A percentile compares a stretch with the other conserved stretches of the same genome.
These are phyloP conservation scores for Pachliopta kotzebuea DNA, from an alignment of 2,888 invertebrate species.

Conservation along the genomic window DNA sequence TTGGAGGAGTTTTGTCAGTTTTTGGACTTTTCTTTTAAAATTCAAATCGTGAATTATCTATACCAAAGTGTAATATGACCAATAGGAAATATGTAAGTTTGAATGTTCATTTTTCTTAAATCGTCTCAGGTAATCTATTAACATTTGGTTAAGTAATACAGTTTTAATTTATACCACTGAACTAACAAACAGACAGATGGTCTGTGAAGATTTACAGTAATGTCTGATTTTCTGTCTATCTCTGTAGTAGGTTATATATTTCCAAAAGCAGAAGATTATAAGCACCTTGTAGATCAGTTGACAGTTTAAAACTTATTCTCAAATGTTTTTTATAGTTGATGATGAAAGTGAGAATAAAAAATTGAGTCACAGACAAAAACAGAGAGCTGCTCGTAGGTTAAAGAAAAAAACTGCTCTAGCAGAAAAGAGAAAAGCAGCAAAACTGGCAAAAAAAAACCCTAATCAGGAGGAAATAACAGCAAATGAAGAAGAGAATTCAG, in stretches of 20 bases:
- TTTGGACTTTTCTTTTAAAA: no score
- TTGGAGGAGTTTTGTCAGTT: no score
- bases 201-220: no score
- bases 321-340: slow-evolving; percentile 54
- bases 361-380: slow-evolving; percentile 85
- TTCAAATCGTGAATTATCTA: background rate
- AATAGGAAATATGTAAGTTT: background rate
- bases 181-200: no score
- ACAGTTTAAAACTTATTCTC: background rate
- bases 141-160: background rate
- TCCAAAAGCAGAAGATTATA: no score
- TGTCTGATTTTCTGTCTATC: no score
- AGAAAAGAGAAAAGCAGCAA: slow-evolving; percentile 65
- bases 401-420: slow-evolving; percentile 74
- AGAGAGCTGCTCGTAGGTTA: slow-evolving; percentile 82
- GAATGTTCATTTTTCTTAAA: background rate
- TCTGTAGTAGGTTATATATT: no score
- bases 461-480: slow-evolving; percentile 50
- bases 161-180: no score
- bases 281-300: no score
- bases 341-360: slow-evolving; percentile 78
- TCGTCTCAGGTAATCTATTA: background rate
- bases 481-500: slow-evolving; percentile 44
- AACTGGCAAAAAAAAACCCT: slow-evolving; percentile 67
- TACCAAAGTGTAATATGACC: background rate